Base-by-base conservation (phyloP, 2,888 invertebrate species). In the Drosophila heteroneura region DNA sequence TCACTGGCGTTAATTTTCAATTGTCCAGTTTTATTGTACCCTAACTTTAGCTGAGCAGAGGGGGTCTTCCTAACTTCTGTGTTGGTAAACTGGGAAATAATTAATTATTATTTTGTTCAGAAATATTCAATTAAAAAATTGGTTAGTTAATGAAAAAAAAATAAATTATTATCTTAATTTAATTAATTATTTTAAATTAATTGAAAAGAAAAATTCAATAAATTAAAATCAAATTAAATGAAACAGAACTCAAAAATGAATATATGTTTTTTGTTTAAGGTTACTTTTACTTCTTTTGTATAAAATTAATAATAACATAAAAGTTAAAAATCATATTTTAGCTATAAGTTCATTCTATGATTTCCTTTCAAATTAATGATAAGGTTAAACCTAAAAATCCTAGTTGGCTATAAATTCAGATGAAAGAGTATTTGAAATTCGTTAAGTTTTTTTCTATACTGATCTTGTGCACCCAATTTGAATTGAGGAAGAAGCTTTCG, bases 401-500 rank as follows among this genome's bases (percentile, higher is more conserved):
- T 1, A 4, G 10, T 52, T 32, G 12, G 6, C 19, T 39, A 7
- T n/a, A 58, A 6, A 0, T 16, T 19, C 5, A 19, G 5, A 6
- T 6, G 3, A 28, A 12, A 47, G 33, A 35, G 63, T 19, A 33
- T 35, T 32, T 58, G 9, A 54, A n/a, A 7, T 41, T 57, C 22
- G 35, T 57, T 28, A 16, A 1, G 9, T 32, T 30, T 7, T 14
- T 14, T 19, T 3, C 7, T 0, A 0, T 1, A 0, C 12, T 14
- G 12, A 2, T 28, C n/a, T 30, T 30, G 9, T 52, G 58, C 33
- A 39, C 9, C 16, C 60, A n/a, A 54, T 51, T 60, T 51, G 71
- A 73, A 59, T 64, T 63, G 62, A 66, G 66, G 76, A 82, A 82
- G 82, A 79, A 74, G 74, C 72, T 64, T 61, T 35, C 59, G 60